Base-by-base conservation (phyloP, 2,797 vertebrate genomes). In the Pachyuromys duprasi region DNA sequence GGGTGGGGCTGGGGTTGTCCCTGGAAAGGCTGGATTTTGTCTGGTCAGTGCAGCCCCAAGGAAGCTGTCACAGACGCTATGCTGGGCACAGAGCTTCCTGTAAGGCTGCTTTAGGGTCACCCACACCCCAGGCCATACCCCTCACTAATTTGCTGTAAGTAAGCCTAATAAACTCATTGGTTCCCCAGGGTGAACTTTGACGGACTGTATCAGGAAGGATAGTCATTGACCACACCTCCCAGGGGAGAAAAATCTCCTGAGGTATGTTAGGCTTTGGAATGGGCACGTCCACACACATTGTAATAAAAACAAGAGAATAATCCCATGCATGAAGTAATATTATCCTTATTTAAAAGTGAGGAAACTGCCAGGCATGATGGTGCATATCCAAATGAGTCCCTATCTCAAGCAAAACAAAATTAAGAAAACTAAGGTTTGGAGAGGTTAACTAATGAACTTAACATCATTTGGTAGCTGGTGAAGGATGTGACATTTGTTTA, bases 401-500 rank as follows among this genome's bases (percentile, higher is more conserved):
- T 49, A 11, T 67, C 42, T 49, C 31, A 15, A 57, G 17, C 39
- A 22, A 83, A 63, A 45, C 81, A 65, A 45, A 65, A 42, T 31
- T 18, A 83, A 84, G 62, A 65, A 49, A 49, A 89, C 22, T 49
- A 69, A 75, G 39, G n/a, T 92, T 94, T 94, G 42, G 36, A 65
- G 39, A 82, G 4, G 70, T 65, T 91, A 49, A 93, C 24, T 83
- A 86, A 75, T 42, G 53, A 60, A 18, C 22, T 17, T 83, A 82
- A 94, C 90, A 76, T 83, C 42, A 67, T 33, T 90, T 79, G n/a
- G 76, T 93, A 36, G 91, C n/a, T 90, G 31, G 42, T 84, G 28
- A 33, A 91, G 8, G n/a, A 93, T 84, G 14, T 39, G 36, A n/a
- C 18, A 94, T 90, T 93, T 45, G 17, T 22, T 33, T 86, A 49